Conservation (phyloP, 2,888 invertebrate species). For the Chloroclysta siterata region DNA sequence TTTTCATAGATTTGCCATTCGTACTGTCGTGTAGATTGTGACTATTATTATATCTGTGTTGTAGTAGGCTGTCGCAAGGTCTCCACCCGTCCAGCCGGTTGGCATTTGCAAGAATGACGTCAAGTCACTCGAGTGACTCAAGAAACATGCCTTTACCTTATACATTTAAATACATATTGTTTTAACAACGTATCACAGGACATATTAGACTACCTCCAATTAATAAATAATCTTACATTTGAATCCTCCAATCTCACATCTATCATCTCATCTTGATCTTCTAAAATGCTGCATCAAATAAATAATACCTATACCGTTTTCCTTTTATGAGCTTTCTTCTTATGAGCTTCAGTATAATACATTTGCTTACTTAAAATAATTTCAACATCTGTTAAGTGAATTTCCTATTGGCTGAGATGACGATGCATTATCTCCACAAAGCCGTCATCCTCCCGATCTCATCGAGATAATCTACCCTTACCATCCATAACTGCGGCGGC, state of each 20-base stretch:
- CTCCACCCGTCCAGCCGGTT: constrained; percentile 60
- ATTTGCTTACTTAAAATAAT: constrained; percentile 27
- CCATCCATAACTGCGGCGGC: constrained; percentile 11
- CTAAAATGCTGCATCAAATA: not conserved
- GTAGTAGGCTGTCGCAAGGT: constrained; percentile 60
- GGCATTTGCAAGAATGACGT: constrained; percentile 73
- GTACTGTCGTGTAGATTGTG: constrained; percentile 24
- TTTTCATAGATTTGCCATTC: constrained; percentile 46
- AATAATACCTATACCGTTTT: not conserved
- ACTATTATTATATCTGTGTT: constrained; percentile 16
- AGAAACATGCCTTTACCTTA: constrained; percentile 39
- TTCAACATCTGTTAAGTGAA: constrained; percentile 49
- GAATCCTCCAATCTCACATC: not conserved
- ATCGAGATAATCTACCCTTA: constrained; percentile 13
- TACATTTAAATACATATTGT: constrained; percentile 6
- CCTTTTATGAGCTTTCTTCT: not conserved
- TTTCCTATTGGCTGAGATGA: constrained; percentile 44
- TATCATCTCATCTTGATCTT: too few species aligned
- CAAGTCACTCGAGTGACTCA: constrained; percentile 62
- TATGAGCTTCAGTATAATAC: constrained; percentile 1
- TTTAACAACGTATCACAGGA: constrained; percentile 1
- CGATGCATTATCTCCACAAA: constrained; percentile 42
- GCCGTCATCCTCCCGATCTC: constrained; percentile 21
- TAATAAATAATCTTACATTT: too few species aligned
- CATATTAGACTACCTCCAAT: not conserved